phyloP scores from a whole-genome alignment of 1,140 invertebrate genomes.

The Trichoplusia ni region DNA sequence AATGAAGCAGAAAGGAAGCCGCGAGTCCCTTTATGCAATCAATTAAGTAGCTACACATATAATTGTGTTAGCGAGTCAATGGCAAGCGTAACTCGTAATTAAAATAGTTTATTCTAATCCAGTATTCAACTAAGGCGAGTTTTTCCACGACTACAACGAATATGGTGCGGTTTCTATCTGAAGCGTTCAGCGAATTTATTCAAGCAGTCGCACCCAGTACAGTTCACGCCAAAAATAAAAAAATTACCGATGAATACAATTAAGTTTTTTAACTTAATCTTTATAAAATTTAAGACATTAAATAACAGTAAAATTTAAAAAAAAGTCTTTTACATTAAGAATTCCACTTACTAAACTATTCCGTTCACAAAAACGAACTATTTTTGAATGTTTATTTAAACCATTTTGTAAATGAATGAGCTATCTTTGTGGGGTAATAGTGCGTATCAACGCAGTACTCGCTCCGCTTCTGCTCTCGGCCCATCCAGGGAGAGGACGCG shows the following conservation, averaged over 20 bases:
- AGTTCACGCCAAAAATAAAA: too few relatives aligned
- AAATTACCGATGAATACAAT: too few relatives aligned
- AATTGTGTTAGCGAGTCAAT: constrained; percentile 54
- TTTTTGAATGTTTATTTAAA: too few relatives aligned
- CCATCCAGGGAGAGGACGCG: constrained; percentile 58
- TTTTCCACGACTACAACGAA: constrained; percentile 48
- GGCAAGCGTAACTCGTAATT: constrained; percentile 60
- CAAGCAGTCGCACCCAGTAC: too few relatives aligned
- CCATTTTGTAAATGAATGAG: too few relatives aligned
- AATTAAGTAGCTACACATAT: constrained; percentile 54
- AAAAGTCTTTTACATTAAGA: too few relatives aligned
- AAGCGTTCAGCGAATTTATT: constrained; percentile 33
- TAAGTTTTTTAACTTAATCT: too few relatives aligned
- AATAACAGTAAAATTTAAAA: too few relatives aligned
- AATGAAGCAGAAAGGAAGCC: constrained; percentile 50
- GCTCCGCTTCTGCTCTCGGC: constrained; percentile 48
- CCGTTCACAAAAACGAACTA: too few relatives aligned
- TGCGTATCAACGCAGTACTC: not conserved
- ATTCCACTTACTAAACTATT: too few relatives aligned
- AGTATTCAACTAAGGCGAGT: constrained; percentile 54
- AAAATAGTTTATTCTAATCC: constrained; percentile 65
- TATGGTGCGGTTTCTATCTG: constrained; percentile 17
- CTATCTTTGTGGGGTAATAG: not conserved
- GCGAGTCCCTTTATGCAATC: constrained; percentile 51
- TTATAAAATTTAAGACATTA: too few relatives aligned